These are phyloP conservation scores for Vanessa atalanta DNA, from an alignment of 1,140 invertebrate genomes.

Conservation along the genomic window DNA sequence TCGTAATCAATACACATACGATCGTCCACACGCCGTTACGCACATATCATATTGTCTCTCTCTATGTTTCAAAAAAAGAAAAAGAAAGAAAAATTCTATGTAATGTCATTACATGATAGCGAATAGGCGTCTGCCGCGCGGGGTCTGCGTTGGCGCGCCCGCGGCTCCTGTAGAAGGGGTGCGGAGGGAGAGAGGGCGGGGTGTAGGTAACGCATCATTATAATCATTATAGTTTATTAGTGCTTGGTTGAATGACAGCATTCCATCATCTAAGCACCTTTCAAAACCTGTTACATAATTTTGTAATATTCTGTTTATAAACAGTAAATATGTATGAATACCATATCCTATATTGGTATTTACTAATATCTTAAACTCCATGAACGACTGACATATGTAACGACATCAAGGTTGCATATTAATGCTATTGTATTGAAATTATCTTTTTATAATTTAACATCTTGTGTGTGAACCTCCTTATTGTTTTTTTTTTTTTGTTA, in stretches of 20 bases:
- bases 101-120: slow-evolving; percentile 73
- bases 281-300: slow-evolving; percentile 13
- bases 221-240: slow-evolving; percentile 54
- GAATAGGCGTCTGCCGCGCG: slow-evolving; percentile 59
- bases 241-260: slow-evolving; percentile 22
- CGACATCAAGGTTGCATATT: slow-evolving; percentile 21
- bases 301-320: background rate
- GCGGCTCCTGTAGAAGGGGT: slow-evolving; percentile 63
- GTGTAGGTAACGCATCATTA: slow-evolving; percentile 56
- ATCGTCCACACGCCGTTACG: slow-evolving; percentile 75
- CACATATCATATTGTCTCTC: slow-evolving; percentile 76
- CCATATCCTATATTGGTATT: slow-evolving; percentile 1
- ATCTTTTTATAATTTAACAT: background rate
- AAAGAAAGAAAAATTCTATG: slow-evolving; percentile 74
- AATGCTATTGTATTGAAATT: slow-evolving; percentile 14
- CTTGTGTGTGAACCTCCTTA: background rate
- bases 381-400: slow-evolving; percentile 34
- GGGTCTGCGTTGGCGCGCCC: slow-evolving; percentile 45
- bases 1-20: slow-evolving; percentile 71
- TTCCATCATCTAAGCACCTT: slow-evolving; percentile 24
- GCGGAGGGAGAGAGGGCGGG: slow-evolving; percentile 52
- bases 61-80: slow-evolving; percentile 72
- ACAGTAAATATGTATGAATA: background rate
- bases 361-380: slow-evolving; percentile 13
- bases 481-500: background rate